Conservation (phyloP, 2,888 invertebrate species). For the Cloeon dipterum region DNA sequence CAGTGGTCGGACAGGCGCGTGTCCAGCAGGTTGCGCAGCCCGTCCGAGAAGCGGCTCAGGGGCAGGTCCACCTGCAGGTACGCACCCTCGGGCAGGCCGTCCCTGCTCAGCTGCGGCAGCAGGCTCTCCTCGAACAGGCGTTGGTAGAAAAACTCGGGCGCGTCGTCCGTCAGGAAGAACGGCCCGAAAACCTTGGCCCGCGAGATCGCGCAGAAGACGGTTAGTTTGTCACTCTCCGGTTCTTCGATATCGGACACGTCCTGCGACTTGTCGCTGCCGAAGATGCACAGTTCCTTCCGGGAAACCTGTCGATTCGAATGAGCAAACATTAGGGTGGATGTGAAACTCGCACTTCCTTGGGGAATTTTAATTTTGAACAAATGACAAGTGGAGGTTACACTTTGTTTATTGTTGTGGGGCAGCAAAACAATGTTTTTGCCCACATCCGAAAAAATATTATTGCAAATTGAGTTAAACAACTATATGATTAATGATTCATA, state of each 20-base stretch:
- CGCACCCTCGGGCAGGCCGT: not conserved
- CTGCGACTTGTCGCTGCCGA: not conserved
- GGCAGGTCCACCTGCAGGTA: not conserved
- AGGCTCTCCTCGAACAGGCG: not conserved
- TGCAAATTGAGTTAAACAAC: too few species aligned
- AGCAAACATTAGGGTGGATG: too few species aligned
- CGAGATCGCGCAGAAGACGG: not conserved
- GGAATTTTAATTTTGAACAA: too few species aligned
- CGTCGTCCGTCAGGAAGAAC: not conserved
- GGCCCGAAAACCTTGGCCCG: not conserved
- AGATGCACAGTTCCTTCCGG: not conserved
- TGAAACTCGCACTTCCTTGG: too few species aligned
- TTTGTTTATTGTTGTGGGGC: too few species aligned
- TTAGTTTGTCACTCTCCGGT: not conserved
- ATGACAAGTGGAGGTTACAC: too few species aligned
- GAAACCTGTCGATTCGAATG: too few species aligned
- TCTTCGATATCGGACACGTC: not conserved
- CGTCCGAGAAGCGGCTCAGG: not conserved
- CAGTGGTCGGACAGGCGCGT: not conserved
- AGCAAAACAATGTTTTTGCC: too few species aligned
- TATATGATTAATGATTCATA: too few species aligned
- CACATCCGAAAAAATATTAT: too few species aligned
- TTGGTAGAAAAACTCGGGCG: conserved; percentile 1
- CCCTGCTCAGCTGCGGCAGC: not conserved
- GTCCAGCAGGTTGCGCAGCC: not conserved